These are phyloP conservation scores for Tipula lateralis DNA, from an alignment of 2,888 invertebrate species.

Conservation along the genomic window DNA sequence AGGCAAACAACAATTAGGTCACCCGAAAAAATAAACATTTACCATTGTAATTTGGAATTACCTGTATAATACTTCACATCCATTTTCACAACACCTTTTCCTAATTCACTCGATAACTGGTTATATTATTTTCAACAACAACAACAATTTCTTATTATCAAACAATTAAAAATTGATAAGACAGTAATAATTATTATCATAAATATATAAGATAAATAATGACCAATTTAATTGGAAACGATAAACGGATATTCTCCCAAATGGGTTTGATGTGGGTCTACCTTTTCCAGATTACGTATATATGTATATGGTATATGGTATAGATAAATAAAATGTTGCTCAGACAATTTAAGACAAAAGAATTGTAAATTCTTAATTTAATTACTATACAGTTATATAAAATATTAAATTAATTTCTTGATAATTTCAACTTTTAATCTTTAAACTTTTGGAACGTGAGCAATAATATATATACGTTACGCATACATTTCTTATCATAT, in stretches of 20 bases:
- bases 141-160: background rate
- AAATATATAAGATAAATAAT: background rate
- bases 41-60: background rate
- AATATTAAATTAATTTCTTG: too few species aligned
- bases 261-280: background rate
- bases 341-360: too few species aligned
- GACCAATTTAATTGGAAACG: background rate
- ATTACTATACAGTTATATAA: background rate
- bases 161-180: conserved; percentile 15
- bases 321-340: too few species aligned
- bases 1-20: background rate
- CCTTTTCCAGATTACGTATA: too few species aligned
- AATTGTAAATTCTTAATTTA: too few species aligned
- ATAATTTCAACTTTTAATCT: background rate
- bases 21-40: background rate
- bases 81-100: background rate
- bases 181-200: background rate
- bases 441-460: background rate
- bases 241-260: background rate
- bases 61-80: background rate
- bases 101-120: background rate
- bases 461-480: background rate
- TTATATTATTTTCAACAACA: background rate
- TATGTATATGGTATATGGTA: too few species aligned
- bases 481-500: background rate